Evolutionary conservation across 1,140 invertebrate genomes (phyloP).

Genomic region (Drosophila funebris): DNA sequence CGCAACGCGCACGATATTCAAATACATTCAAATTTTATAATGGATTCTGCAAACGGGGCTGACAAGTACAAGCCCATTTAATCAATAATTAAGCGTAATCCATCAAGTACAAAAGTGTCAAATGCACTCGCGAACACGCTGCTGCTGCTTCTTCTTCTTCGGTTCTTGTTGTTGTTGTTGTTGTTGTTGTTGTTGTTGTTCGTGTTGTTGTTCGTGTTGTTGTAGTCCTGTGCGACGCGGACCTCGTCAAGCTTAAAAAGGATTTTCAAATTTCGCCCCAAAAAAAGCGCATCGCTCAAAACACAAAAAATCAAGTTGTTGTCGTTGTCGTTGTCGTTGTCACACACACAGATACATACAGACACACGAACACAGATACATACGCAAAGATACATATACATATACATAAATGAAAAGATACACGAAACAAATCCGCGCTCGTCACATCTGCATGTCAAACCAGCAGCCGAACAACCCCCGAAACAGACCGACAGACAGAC

Average conservation of each 20-base stretch:
- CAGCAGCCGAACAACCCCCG: slow-evolving; percentile 63
- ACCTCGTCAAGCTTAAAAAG: slow-evolving; percentile 62
- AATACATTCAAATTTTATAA: slow-evolving; percentile 51
- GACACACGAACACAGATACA: slow-evolving; percentile 2
- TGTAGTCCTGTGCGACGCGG: slow-evolving; percentile 8
- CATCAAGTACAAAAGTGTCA: slow-evolving; percentile 80
- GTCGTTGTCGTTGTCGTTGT: slow-evolving; percentile 47
- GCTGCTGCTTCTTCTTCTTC: not conserved
- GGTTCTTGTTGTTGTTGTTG: not conserved
- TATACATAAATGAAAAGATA: slow-evolving; percentile 33
- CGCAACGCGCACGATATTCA: slow-evolving; percentile 57
- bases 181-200: not conserved
- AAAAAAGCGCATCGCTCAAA: slow-evolving; percentile 62
- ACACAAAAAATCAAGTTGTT: slow-evolving; percentile 71
- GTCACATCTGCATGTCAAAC: slow-evolving; percentile 80
- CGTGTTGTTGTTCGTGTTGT: not conserved
- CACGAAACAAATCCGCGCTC: slow-evolving; percentile 77
- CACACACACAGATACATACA: slow-evolving; percentile 22
- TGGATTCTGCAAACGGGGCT: slow-evolving; percentile 64
- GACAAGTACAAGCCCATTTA: slow-evolving; percentile 82
- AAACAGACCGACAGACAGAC: slow-evolving; percentile 15
- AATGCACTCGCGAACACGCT: slow-evolving; percentile 70
- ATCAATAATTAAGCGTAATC: slow-evolving; percentile 82
- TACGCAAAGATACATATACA: not conserved
- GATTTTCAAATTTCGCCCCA: slow-evolving; percentile 51